phyloP scores from a whole-genome alignment of 2,113 vertebrate species.

The Bucco capensis region DNA sequence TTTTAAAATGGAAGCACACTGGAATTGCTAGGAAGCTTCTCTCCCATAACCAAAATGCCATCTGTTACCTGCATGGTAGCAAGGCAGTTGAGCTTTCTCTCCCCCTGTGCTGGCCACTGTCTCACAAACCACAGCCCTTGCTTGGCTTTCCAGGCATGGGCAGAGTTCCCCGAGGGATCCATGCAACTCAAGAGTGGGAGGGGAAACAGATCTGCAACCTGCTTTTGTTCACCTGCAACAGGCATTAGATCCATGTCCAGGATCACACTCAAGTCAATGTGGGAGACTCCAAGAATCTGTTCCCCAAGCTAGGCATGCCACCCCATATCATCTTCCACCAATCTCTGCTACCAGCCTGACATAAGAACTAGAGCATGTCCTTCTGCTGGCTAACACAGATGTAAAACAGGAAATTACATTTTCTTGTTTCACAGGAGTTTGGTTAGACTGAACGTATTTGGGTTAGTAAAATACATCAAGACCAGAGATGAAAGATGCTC shows the following conservation, averaged over 20 bases:
- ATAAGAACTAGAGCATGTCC: background rate
- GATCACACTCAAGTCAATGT: background rate
- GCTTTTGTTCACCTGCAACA: background rate
- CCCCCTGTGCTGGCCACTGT: accelerated
- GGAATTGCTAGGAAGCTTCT: background rate
- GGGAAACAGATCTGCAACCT: background rate
- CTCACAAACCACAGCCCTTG: background rate
- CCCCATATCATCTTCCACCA: background rate
- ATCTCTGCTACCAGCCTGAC: background rate
- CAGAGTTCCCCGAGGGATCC: background rate
- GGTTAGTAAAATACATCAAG: background rate
- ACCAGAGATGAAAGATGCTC: background rate
- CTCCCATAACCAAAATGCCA: background rate
- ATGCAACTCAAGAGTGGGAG: background rate
- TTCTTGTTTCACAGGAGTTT: background rate
- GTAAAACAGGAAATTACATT: background rate
- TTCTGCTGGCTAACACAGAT: background rate
- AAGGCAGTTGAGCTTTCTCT: background rate
- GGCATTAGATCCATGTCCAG: background rate
- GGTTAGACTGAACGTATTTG: background rate
- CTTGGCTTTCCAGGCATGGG: background rate
- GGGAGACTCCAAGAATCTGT: background rate
- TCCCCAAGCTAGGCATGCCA: background rate
- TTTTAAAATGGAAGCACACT: background rate
- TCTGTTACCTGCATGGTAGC: background rate